phyloP scores from a whole-genome alignment of 2,888 invertebrate genomes.

The Halocaridina rubra region DNA sequence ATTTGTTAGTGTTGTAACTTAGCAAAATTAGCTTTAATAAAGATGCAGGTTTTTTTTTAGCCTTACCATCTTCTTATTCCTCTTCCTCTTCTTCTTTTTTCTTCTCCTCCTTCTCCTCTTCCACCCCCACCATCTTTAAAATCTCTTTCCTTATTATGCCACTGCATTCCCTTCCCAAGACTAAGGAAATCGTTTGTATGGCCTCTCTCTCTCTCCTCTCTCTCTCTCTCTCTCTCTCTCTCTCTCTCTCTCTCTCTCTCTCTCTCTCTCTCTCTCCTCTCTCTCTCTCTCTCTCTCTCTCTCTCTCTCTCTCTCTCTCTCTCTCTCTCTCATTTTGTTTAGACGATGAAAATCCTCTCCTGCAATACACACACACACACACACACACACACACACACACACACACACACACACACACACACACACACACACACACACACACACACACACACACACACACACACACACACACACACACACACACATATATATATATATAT shows the following conservation, averaged over 20 bases:
- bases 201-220: no score
- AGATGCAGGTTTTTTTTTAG: no score
- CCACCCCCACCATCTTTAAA: not conserved
- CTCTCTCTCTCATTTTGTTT: not conserved
- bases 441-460: not conserved
- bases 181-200: no score
- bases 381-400: not conserved
- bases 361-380: conserved; percentile 4
- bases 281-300: not conserved
- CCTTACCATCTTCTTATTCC: no score
- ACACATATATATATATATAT: not conserved
- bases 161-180: no score
- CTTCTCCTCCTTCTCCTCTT: no score
- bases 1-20: no score
- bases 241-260: not conserved
- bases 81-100: not conserved
- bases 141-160: no score
- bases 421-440: not conserved
- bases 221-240: not conserved
- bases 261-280: not conserved
- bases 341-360: no score
- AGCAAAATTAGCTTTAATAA: no score
- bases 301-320: not conserved
- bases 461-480: not conserved
- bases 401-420: not conserved